Percentiles rank a stretch among this genome's conserved stretches.
Evolutionary conservation across 2,113 vertebrate species (phyloP).

Genomic region (Excalfactoria chinensis): DNA sequence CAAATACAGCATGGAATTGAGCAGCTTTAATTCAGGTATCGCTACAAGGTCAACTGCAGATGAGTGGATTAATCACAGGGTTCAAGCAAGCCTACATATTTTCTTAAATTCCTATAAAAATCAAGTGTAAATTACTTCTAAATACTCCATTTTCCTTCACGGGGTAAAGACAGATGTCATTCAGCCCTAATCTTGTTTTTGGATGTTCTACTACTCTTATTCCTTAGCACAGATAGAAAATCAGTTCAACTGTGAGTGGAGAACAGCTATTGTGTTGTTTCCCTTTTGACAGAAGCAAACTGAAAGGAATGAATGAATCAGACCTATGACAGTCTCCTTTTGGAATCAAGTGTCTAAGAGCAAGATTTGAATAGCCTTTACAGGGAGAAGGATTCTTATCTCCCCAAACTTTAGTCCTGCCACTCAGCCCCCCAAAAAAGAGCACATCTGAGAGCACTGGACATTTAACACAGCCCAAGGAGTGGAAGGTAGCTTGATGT

Average conservation of each 20-base stretch:
- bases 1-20: neutral
- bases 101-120: neutral
- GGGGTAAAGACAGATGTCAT: neutral
- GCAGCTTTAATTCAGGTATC: neutral
- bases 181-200: neutral
- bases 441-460: neutral
- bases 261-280: neutral
- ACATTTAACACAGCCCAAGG: neutral
- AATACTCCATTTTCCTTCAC: rapidly evolving
- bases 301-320: neutral
- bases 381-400: neutral
- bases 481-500: neutral
- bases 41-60: neutral
- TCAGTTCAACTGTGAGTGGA: neutral
- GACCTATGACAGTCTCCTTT: neutral
- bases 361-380: neutral
- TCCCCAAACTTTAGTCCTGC: neutral
- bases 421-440: neutral
- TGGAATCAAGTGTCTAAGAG: neutral
- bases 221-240: neutral
- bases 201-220: neutral
- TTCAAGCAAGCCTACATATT: neutral
- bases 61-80: neutral
- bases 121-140: neutral
- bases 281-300: neutral